Base-by-base conservation (phyloP, 2,797 vertebrate genomes). In the Myiotriccus ornatus region DNA sequence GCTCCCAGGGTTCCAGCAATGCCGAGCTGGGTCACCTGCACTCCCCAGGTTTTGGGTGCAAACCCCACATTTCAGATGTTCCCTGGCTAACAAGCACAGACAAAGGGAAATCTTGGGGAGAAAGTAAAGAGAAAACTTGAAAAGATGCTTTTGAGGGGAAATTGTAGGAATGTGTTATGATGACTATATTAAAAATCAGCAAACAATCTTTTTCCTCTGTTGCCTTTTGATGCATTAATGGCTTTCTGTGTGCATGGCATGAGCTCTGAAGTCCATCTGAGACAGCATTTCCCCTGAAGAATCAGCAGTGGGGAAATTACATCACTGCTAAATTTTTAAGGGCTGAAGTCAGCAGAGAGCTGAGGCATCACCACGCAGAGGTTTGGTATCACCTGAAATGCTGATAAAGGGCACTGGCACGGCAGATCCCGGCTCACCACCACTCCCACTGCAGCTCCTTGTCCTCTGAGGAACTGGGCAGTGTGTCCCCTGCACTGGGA, bases 341-440 rank as follows among this genome's bases (percentile, higher is more conserved):
- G 79, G 57, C 65, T 81, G 73, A 65, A 22, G 50, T 12, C 79
- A 49, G 69, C 44, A 28, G 50, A 32, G 64, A 75, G 76, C 24
- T 55, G 39, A 46, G 43, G 70, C 14, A 7, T 10, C 44, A 12
- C 52, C 19, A 12, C 2, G 25, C 22, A 71, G 77, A 79, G 60
- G 60, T 7, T 75, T 2, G 1, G 1, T 2, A 11, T 2, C 14
- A 11, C 22, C 57, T 23, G 19, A 4, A 49, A 21, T 1, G 35
- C 25, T 1, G 0, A 1, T 0, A 28, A 56, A 23, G 55, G 64
- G 71, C 37, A 1, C 63, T 0, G 32, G 41, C n/a, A 11, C 3
- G 0, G 1, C 43, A 67, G 44, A 10, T 2, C 39, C 68, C 0
- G 0, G 39, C 62, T 32, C 60, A 6, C 5, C 14, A 1, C 30